Evolutionary conservation across 2,113 vertebrate species (phyloP).

Genomic region (Lagopus muta): DNA sequence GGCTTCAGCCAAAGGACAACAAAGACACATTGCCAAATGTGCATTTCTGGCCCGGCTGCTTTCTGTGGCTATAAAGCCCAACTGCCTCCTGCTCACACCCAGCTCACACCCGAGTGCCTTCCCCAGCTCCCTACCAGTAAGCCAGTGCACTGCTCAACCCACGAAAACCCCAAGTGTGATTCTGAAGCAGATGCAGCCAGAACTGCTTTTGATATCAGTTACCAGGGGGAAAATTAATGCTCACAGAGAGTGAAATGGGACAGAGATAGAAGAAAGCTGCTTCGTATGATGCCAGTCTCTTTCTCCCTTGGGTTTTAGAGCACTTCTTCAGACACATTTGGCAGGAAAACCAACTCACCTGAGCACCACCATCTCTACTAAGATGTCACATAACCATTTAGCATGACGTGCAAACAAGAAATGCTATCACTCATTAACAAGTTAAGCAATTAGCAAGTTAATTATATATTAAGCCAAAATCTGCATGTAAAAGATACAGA

Average conservation of each 20-base stretch:
- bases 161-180: neutral
- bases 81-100: neutral
- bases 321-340: neutral
- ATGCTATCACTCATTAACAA: neutral
- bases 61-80: rapidly evolving
- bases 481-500: neutral
- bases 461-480: neutral
- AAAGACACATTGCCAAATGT: neutral
- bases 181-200: neutral
- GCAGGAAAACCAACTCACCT: neutral
- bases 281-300: neutral
- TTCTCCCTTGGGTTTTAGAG: neutral
- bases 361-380: neutral
- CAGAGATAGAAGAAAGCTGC: neutral
- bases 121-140: neutral
- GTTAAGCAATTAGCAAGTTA: neutral
- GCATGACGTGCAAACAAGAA: neutral
- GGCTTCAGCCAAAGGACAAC: neutral
- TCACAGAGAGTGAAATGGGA: neutral
- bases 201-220: neutral
- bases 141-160: neutral
- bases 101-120: neutral
- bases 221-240: neutral
- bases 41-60: neutral
- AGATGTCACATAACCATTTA: neutral